A percentile compares a stretch with the other conserved stretches of the same genome.
Conservation (phyloP, 2,113 vertebrate species). For the Oceanites oceanicus region DNA sequence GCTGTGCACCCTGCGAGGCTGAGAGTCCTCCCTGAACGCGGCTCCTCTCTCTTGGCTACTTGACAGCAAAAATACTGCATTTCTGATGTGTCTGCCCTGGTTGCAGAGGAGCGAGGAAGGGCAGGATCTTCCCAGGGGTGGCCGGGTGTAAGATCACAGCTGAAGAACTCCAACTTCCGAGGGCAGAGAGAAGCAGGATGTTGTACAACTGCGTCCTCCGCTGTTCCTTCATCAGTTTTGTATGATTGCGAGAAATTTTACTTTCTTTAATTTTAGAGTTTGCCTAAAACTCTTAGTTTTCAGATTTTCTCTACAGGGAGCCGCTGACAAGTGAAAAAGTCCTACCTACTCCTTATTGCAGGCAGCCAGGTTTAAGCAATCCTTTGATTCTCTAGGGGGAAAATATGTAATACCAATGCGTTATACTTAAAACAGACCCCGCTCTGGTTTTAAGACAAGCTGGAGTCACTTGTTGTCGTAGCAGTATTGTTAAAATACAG, state of each 20-base stretch:
- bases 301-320: not conserved
- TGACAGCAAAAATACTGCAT: rapidly evolving
- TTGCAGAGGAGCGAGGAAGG: not conserved
- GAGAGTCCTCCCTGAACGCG: not conserved
- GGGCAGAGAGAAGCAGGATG: not conserved
- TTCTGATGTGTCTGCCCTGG: not conserved
- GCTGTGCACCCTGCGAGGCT: not conserved
- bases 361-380: not conserved
- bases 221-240: not conserved
- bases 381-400: not conserved
- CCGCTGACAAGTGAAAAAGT: not conserved
- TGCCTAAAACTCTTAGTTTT: not conserved
- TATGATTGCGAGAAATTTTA: not conserved
- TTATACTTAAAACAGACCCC: not conserved
- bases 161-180: not conserved
- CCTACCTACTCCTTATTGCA: not conserved
- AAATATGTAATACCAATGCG: not conserved
- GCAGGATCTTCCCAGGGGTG: not conserved
- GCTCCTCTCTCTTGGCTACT: not conserved
- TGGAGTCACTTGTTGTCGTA: not conserved
- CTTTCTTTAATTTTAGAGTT: not conserved
- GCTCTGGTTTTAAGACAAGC: not conserved
- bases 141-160: not conserved
- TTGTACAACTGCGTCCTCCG: rapidly evolving
- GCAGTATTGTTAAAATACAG: not conserved